Percentiles rank a stretch among this genome's conserved stretches.
Conservation (phyloP, 2,797 vertebrate species). For the Austrolebias charrua region DNA sequence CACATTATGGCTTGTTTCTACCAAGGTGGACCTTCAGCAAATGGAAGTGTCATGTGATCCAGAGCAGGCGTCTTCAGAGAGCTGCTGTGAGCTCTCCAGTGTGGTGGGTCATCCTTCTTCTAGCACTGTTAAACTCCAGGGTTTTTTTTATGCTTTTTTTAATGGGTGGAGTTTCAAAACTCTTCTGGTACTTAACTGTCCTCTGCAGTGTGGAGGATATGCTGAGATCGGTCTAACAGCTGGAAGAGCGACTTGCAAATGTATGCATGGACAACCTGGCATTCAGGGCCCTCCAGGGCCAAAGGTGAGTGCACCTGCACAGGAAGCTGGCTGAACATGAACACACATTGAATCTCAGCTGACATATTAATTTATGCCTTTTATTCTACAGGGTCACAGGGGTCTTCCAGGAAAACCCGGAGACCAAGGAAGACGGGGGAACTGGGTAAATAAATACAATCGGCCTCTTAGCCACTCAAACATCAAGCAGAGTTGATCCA, state of each 20-base stretch:
- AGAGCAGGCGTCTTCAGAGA: slow-evolving; percentile 78
- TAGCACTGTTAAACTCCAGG: slow-evolving; percentile 1
- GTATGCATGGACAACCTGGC: slow-evolving; percentile 73
- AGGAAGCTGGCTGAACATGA: slow-evolving; percentile 1
- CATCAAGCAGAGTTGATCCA: not conserved
- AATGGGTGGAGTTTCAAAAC: slow-evolving; percentile 17
- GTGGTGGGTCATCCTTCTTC: slow-evolving; percentile 69
- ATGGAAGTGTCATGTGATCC: slow-evolving; percentile 79
- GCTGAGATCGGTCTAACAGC: slow-evolving; percentile 75
- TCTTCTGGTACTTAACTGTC: slow-evolving; percentile 22
- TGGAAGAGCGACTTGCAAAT: slow-evolving; percentile 70
- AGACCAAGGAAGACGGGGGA: slow-evolving; percentile 71
- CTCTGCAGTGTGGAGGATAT: slow-evolving; percentile 72
- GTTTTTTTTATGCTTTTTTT: too few relatives aligned
- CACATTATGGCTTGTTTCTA: not conserved
- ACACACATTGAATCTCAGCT: slow-evolving; percentile 13
- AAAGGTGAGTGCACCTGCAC: slow-evolving; percentile 61
- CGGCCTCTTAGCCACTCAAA: slow-evolving; percentile 7
- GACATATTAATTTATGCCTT: slow-evolving; percentile 18
- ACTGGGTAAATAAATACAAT: slow-evolving; percentile 72
- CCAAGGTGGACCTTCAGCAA: slow-evolving; percentile 80
- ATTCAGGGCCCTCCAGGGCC: slow-evolving; percentile 65
- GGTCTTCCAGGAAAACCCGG: slow-evolving; percentile 76
- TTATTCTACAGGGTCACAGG: slow-evolving; percentile 72
- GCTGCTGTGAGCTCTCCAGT: slow-evolving; percentile 83